Evolutionary conservation across 2,113 vertebrate species (phyloP).

Genomic region (Hydrochoerus hydrochaeris): DNA sequence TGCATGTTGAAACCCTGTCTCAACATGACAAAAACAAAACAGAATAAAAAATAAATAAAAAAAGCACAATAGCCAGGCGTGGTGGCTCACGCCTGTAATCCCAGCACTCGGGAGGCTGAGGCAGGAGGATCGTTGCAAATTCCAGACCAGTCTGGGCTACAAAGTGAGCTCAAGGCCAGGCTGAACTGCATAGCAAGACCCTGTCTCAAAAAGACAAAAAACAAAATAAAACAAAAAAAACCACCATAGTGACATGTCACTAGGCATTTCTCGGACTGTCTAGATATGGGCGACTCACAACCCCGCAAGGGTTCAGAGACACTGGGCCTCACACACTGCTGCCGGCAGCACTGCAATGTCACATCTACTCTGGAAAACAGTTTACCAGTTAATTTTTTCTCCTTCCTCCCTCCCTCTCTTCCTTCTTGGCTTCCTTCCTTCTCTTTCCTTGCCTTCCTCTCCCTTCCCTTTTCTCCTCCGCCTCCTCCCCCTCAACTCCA

Average conservation of each 20-base stretch:
- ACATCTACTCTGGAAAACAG: background rate
- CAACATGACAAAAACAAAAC: no score
- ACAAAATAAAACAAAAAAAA: no score
- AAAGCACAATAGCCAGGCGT: no score
- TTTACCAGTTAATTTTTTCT: background rate
- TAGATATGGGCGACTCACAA: background rate
- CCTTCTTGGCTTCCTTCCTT: background rate
- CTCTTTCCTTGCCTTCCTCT: background rate
- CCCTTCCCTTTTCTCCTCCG: background rate
- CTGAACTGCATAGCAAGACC: no score
- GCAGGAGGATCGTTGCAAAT: no score
- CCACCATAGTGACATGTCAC: background rate
- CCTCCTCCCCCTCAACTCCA: background rate
- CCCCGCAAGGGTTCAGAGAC: background rate
- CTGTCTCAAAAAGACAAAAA: no score
- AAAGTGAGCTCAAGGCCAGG: no score
- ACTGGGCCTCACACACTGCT: background rate
- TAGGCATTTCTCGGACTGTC: background rate
- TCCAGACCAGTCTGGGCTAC: no score
- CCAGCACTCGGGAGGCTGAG: no score
- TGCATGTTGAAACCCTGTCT: no score
- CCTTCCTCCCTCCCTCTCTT: background rate
- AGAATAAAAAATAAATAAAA: no score
- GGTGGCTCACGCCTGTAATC: no score
- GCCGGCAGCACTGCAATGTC: background rate